Evolutionary conservation across 2,797 vertebrate genomes (phyloP).

Genomic region (Schizothorax lantsangensis): DNA sequence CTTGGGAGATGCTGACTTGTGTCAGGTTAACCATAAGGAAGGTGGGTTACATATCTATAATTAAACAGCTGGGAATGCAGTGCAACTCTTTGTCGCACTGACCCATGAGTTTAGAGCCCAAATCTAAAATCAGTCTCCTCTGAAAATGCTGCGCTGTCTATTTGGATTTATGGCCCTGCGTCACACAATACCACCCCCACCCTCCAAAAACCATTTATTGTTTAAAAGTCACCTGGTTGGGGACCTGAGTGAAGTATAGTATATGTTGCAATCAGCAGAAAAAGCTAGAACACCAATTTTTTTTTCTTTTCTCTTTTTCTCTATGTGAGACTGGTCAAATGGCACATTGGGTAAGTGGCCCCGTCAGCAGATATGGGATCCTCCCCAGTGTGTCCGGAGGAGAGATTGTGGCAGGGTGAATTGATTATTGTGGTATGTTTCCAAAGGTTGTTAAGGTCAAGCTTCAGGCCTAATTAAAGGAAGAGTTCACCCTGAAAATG

Average conservation of each 20-base stretch:
- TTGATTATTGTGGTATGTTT: constrained; percentile 73
- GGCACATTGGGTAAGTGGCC: constrained; percentile 68
- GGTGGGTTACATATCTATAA: not conserved
- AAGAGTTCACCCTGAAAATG: not conserved
- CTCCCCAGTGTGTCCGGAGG: constrained; percentile 66
- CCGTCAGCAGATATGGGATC: constrained; percentile 72
- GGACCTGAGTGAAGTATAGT: constrained; percentile 26
- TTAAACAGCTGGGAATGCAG: constrained; percentile 1
- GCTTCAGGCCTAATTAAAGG: constrained; percentile 39
- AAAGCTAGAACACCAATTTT: constrained; percentile 18
- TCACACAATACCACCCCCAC: constrained; percentile 37
- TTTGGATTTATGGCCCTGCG: constrained; percentile 36
- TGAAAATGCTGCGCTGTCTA: constrained; percentile 31
- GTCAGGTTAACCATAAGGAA: not conserved
- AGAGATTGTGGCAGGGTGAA: constrained; percentile 67
- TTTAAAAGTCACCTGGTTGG: constrained; percentile 46
- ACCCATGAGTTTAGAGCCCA: not conserved
- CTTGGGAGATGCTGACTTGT: not conserved
- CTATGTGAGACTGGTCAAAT: constrained; percentile 31
- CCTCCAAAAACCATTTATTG: constrained; percentile 22
- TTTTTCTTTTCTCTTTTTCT: constrained; percentile 62
- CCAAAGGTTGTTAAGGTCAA: constrained; percentile 55
- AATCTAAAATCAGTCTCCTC: constrained; percentile 5
- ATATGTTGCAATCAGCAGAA: constrained; percentile 47
- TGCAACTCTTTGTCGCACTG: not conserved